Evolutionary conservation across 2,888 invertebrate genomes (phyloP).

Genomic region (Ophioninae sp.): DNA sequence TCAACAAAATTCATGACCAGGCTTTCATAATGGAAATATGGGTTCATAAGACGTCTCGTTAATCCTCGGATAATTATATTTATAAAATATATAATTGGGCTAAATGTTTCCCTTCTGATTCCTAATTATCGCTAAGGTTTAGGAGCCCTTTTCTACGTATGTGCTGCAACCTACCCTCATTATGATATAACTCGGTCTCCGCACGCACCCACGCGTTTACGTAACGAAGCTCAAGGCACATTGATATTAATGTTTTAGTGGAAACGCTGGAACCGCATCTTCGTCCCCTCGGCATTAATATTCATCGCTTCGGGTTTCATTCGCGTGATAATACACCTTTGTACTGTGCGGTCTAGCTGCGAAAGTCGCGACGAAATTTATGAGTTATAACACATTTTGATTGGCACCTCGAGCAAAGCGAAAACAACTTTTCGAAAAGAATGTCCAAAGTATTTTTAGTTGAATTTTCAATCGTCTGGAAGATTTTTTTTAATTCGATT

Average conservation of each 20-base stretch:
- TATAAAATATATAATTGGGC: conserved; percentile 50
- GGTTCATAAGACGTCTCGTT: conserved; percentile 31
- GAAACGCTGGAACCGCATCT: conserved; percentile 49
- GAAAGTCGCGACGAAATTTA: not conserved
- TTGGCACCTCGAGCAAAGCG: not conserved
- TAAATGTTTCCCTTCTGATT: conserved; percentile 56
- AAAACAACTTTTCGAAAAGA: too few species aligned
- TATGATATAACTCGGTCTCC: conserved; percentile 52
- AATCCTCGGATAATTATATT: conserved; percentile 41
- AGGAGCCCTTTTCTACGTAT: conserved; percentile 22
- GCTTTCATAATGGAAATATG: conserved; percentile 31
- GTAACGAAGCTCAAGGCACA: conserved; percentile 61
- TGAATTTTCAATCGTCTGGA: too few species aligned
- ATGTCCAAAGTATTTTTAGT: too few species aligned
- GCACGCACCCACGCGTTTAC: conserved; percentile 44
- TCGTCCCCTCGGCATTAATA: conserved; percentile 71
- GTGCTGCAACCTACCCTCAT: conserved; percentile 28
- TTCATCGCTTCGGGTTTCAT: conserved; percentile 69
- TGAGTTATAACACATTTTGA: not conserved
- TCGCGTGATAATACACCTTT: conserved; percentile 20
- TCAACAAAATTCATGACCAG: not conserved
- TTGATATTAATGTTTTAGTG: conserved; percentile 74
- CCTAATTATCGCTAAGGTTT: conserved; percentile 29
- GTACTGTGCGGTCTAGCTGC: not conserved
- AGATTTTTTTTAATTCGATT: too few species aligned